These are phyloP conservation scores for Noctuana brunneofusca DNA, from an alignment of 2,888 invertebrate species.

Conservation along the genomic window DNA sequence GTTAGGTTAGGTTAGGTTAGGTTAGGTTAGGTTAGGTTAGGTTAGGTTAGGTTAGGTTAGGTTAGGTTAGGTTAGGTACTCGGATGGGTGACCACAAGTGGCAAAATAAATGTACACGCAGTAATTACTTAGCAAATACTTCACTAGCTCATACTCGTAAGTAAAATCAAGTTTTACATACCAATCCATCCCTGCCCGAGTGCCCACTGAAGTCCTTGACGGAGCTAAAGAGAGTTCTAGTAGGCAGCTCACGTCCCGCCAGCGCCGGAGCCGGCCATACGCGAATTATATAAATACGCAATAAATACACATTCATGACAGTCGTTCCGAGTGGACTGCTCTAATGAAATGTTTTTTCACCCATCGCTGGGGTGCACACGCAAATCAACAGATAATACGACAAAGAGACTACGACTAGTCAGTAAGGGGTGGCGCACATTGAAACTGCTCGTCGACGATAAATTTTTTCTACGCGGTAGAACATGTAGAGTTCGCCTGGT, in stretches of 20 bases:
- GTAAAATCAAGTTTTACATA: neutral
- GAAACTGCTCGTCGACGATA: neutral
- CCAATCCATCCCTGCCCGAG: neutral
- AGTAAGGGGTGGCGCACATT: neutral
- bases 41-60: no score
- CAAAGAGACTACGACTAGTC: neutral
- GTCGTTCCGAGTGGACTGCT: conserved; percentile 39
- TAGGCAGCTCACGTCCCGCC: conserved; percentile 51
- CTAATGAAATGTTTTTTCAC: conserved; percentile 44
- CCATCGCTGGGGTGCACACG: conserved; percentile 29
- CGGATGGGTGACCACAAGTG: no score
- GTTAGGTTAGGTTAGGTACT: no score
- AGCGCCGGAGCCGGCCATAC: conserved; percentile 42
- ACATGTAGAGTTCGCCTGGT: no score
- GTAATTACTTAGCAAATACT: neutral
- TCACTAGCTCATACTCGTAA: neutral
- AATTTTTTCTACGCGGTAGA: no score
- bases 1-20: no score
- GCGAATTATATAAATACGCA: conserved; percentile 47
- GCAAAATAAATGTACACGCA: no score
- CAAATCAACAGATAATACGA: conserved; percentile 38
- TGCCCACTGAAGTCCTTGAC: conserved; percentile 39
- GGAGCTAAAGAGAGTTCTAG: conserved; percentile 48
- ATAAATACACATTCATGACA: conserved; percentile 42
- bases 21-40: no score